These are phyloP conservation scores for Pelodytes ibericus DNA, from an alignment of 2,797 vertebrate species.

Conservation along the genomic window DNA sequence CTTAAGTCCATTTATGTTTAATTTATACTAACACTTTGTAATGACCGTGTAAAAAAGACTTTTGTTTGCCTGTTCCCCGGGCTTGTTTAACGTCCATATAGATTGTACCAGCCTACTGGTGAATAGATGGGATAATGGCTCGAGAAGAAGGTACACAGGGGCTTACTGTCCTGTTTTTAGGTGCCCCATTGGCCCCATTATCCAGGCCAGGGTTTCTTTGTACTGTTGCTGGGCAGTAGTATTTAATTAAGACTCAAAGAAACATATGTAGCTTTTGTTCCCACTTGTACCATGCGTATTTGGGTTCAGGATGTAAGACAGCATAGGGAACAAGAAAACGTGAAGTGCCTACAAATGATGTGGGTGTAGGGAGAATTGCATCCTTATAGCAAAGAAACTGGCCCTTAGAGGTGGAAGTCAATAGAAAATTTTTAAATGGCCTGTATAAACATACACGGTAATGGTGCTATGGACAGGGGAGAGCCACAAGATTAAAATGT, in stretches of 20 bases:
- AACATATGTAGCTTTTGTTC: slow-evolving; percentile 41
- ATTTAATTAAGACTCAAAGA: slow-evolving; percentile 45
- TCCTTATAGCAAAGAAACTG: not conserved
- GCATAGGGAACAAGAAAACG: slow-evolving; percentile 38
- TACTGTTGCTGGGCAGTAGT: slow-evolving; percentile 54
- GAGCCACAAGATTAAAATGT: too few relatives aligned
- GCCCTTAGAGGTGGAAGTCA: not conserved
- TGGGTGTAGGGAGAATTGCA: not conserved
- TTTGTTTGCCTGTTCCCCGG: not conserved
- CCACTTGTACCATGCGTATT: slow-evolving; percentile 44
- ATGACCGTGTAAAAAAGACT: not conserved
- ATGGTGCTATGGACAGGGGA: too few relatives aligned
- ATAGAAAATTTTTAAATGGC: too few relatives aligned
- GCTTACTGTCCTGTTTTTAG: slow-evolving; percentile 43
- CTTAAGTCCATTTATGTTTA: not conserved
- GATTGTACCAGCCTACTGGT: not conserved
- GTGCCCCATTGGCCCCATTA: slow-evolving; percentile 41
- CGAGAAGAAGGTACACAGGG: slow-evolving; percentile 28
- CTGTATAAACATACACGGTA: too few relatives aligned
- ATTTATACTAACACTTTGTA: slow-evolving; percentile 5
- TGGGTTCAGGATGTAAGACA: slow-evolving; percentile 43
- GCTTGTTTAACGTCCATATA: slow-evolving; percentile 3
- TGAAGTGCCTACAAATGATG: slow-evolving; percentile 36
- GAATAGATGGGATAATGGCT: slow-evolving; percentile 15
- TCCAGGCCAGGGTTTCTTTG: slow-evolving; percentile 39